These are phyloP conservation scores for Clostera curtula DNA, from an alignment of 2,888 invertebrate species.

Conservation along the genomic window DNA sequence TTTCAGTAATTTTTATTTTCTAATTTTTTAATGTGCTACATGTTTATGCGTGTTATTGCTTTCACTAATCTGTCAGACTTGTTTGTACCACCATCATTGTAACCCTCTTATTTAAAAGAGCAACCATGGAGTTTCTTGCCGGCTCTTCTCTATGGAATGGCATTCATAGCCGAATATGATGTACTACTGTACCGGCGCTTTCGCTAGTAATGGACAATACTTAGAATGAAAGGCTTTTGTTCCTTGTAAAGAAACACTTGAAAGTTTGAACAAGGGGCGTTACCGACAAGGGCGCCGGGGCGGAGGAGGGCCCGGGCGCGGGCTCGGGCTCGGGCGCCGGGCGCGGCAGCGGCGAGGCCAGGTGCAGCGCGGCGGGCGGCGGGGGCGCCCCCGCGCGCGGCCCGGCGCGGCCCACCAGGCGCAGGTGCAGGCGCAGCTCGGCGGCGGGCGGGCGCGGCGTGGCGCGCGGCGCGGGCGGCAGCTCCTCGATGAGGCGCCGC, in stretches of 20 bases:
- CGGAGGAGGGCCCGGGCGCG: constrained; percentile 31
- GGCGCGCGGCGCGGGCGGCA: constrained; percentile 73
- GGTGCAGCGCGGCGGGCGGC: constrained; percentile 66
- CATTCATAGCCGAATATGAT: too few relatives aligned
- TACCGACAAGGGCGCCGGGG: constrained; percentile 34
- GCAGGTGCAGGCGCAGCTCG: constrained; percentile 44
- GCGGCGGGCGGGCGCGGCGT: constrained; percentile 74
- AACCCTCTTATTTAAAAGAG: too few relatives aligned
- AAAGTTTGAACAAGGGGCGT: constrained; percentile 52
- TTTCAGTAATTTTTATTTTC: too few relatives aligned
- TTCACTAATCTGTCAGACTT: too few relatives aligned
- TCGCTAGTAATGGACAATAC: too few relatives aligned
- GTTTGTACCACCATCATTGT: too few relatives aligned
- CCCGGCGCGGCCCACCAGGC: constrained; percentile 57
- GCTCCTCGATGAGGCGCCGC: constrained; percentile 48
- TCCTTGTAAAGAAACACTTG: constrained; percentile 22
- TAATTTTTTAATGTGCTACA: too few relatives aligned
- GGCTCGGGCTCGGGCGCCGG: constrained; percentile 22
- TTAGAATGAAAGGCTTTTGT: too few relatives aligned
- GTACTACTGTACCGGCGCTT: too few relatives aligned
- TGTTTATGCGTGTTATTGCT: too few relatives aligned
- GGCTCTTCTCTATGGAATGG: too few relatives aligned
- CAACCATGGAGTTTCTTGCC: too few relatives aligned
- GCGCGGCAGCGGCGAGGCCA: constrained; percentile 63
- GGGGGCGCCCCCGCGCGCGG: constrained; percentile 27